Evolutionary conservation across 2,888 invertebrate species (phyloP), one percentile per base, ranked within the genome.

Genomic region (Sesia bembeciformis): DNA sequence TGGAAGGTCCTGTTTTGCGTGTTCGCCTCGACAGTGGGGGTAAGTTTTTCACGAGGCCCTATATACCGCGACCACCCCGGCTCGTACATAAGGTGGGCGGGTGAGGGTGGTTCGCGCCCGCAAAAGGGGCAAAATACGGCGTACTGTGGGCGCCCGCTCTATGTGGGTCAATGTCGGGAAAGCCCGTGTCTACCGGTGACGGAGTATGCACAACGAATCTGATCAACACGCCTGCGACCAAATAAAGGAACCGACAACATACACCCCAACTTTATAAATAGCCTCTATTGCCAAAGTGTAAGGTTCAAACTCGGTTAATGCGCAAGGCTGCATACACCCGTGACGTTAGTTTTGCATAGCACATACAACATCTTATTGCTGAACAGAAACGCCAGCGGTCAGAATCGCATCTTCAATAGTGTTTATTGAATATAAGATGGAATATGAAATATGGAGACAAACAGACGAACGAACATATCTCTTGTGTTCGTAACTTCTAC

Each of bases 81-180:
- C 81, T 84, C 86, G 88, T 88, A 89, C 83, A 87, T 88, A 88
- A 88, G 87, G 88, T 84, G 83, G 89, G 88, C 78, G 84, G 86
- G 73, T 64, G 76, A 72, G 86, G 89, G 88, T 77, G 88, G 84
- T 83, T 86, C 83, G 88, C 86, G 84, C 90, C 89, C 89, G 89
- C 89, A 89, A 89, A 89, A 89, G 89, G 89, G 89, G 89, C 89
- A 89, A 89, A 89, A 89, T 89, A 88, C 89, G 87, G 85, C 85
- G 88, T 87, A 85, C 87, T 88, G 85, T 87, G 88, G 84, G 88
- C 86, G 86, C 88, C 84, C 84, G 87, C 74, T 85, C 85, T 86
- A 89, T 89, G 86, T 90, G 88, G 90, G 90, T 90, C 90, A 90
- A 90, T 90, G 90, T 87, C 90, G 90, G 90, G 90, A 88, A 90